phyloP scores from a whole-genome alignment of 23 tunicate species.

The Corella eumyota region DNA sequence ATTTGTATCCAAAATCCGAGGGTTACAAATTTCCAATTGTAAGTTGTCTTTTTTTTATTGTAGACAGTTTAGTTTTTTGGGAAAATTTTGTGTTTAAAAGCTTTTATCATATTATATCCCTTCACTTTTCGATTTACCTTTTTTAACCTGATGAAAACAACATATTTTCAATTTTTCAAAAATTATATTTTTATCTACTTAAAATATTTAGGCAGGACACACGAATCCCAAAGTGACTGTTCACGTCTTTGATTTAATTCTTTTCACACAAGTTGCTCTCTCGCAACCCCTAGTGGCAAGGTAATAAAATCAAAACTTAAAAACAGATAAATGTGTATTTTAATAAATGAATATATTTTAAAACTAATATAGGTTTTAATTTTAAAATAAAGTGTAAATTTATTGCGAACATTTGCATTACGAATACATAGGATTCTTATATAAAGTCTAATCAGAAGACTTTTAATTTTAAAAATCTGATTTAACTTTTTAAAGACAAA shows the following conservation, averaged over 20 bases:
- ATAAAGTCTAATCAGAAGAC: too few relatives aligned
- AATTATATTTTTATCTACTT: not conserved
- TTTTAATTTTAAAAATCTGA: too few relatives aligned
- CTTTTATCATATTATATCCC: too few relatives aligned
- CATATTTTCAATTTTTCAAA: not conserved
- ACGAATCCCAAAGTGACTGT: slow-evolving; percentile 25
- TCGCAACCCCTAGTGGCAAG: slow-evolving; percentile 16
- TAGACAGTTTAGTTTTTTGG: too few relatives aligned
- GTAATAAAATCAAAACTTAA: slow-evolving; percentile 8
- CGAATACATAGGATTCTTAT: too few relatives aligned
- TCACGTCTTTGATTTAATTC: slow-evolving; percentile 19
- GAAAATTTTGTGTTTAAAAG: too few relatives aligned
- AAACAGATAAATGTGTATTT: too few relatives aligned
- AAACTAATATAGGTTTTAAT: not conserved
- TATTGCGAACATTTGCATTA: not conserved
- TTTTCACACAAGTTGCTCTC: slow-evolving; percentile 5
- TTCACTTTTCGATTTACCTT: too few relatives aligned
- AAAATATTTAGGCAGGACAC: slow-evolving; percentile 28
- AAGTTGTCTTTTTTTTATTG: too few relatives aligned
- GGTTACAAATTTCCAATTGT: not conserved
- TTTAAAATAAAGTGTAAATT: not conserved
- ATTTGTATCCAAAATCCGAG: slow-evolving; percentile 2
- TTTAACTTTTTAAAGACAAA: slow-evolving; percentile 25
- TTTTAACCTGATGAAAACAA: too few relatives aligned
- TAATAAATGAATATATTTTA: too few relatives aligned